phyloP scores from a whole-genome alignment of 2,797 vertebrate genomes.

The Kryptolebias ocellatus region DNA sequence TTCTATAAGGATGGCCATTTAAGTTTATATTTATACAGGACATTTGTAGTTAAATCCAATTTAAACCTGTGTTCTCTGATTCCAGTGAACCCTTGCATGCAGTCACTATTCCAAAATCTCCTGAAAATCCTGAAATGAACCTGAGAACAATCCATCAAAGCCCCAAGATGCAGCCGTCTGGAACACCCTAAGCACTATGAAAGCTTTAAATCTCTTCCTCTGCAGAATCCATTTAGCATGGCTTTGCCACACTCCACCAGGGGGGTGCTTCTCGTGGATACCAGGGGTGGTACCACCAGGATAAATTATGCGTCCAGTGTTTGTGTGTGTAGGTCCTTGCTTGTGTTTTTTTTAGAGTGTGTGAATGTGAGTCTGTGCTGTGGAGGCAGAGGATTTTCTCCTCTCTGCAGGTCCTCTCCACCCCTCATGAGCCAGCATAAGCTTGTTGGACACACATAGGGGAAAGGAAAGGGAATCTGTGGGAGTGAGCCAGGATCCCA shows the following conservation, averaged over 20 bases:
- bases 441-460: constrained; percentile 86
- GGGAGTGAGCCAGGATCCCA: constrained; percentile 65
- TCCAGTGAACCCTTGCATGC: constrained; percentile 20
- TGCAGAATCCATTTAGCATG: constrained; percentile 81
- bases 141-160: constrained; percentile 78
- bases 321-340: constrained; percentile 42
- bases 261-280: constrained; percentile 57
- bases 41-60: constrained; percentile 19
- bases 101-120: constrained; percentile 44
- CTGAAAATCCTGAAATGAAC: constrained; percentile 61
- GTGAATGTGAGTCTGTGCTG: constrained; percentile 37
- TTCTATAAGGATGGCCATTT: background rate
- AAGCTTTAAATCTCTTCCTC: constrained; percentile 81
- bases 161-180: constrained; percentile 58
- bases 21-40: background rate
- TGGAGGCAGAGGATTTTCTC: constrained; percentile 72
- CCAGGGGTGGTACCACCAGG: constrained; percentile 56
- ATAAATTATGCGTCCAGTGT: constrained; percentile 59
- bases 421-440: constrained; percentile 79
- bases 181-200: constrained; percentile 72
- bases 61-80: constrained; percentile 32
- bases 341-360: constrained; percentile 41
- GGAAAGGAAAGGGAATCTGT: constrained; percentile 64
- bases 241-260: constrained; percentile 71
- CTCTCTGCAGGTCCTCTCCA: constrained; percentile 74